A percentile compares a stretch with the other conserved stretches of the same genome.
Conservation (phyloP, 2,113 vertebrate genomes). For the Glareola pratincola region DNA sequence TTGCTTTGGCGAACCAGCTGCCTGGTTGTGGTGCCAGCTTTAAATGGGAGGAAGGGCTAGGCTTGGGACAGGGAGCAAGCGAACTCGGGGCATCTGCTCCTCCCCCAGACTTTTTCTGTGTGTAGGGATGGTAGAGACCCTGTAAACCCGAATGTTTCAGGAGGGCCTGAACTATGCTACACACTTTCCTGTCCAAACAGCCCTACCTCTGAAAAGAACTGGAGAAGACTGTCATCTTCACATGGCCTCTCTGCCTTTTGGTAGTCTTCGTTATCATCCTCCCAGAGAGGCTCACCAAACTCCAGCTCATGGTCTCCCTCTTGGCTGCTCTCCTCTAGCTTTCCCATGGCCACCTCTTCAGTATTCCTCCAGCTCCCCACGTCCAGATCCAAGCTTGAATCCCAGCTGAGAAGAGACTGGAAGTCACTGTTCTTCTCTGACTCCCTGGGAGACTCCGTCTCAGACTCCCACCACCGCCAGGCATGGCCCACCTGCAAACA, state of each 20-base stretch:
- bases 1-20: background rate
- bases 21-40: background rate
- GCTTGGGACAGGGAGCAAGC: background rate
- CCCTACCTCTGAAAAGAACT: slow-evolving; percentile 72
- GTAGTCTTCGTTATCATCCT: slow-evolving; percentile 25
- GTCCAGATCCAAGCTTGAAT: slow-evolving; percentile 69
- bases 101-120: background rate
- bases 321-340: slow-evolving; percentile 61
- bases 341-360: slow-evolving; percentile 41
- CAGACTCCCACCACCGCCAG: slow-evolving; percentile 56
- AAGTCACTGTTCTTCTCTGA: slow-evolving; percentile 70
- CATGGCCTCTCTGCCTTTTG: slow-evolving; percentile 22
- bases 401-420: slow-evolving; percentile 62
- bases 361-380: slow-evolving; percentile 62
- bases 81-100: background rate
- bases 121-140: background rate
- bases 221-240: slow-evolving; percentile 23
- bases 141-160: background rate
- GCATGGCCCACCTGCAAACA: slow-evolving; percentile 68
- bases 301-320: background rate
- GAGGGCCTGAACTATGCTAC: background rate
- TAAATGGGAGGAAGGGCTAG: background rate
- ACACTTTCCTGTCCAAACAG: background rate
- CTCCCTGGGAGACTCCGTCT: slow-evolving; percentile 30
- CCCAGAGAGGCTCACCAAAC: slow-evolving; percentile 45